Percentiles rank a stretch among this genome's conserved stretches.
These are phyloP conservation scores for Drosophila barbarae DNA, from an alignment of 2,888 invertebrate genomes.

Conservation along the genomic window DNA sequence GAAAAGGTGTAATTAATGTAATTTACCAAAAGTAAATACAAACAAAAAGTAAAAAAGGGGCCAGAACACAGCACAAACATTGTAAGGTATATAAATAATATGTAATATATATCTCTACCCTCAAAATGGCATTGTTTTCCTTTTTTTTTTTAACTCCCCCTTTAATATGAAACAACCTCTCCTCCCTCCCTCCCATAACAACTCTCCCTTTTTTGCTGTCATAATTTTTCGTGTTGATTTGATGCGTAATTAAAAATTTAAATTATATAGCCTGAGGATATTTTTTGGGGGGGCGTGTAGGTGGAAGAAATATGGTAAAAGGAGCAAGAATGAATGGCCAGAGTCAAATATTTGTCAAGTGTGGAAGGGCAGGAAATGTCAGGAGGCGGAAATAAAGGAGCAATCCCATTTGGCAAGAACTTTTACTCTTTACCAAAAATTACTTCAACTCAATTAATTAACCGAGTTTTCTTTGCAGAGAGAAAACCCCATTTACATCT, in stretches of 20 bases:
- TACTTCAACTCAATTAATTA: constrained; percentile 77
- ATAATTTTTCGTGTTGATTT: constrained; percentile 69
- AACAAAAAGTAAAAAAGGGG: neutral
- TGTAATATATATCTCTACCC: neutral
- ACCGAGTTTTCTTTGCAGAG: constrained; percentile 31
- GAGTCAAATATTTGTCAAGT: constrained; percentile 59
- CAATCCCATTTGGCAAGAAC: constrained; percentile 36
- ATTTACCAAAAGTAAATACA: neutral
- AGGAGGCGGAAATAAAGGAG: constrained; percentile 15
- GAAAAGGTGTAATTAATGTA: neutral
- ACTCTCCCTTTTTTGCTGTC: constrained; percentile 40
- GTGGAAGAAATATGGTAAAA: constrained; percentile 10
- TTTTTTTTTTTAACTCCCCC: neutral
- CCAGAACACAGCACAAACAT: neutral
- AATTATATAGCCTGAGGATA: constrained; percentile 62
- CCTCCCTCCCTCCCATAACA: neutral
- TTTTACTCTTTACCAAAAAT: constrained; percentile 47
- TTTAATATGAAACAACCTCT: neutral
- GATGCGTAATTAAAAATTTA: constrained; percentile 68
- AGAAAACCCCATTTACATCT: constrained; percentile 9
- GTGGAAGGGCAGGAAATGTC: constrained; percentile 41
- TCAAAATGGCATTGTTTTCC: neutral
- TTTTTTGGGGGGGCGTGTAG: constrained; percentile 22
- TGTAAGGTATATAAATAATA: constrained; percentile 1
- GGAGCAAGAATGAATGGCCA: constrained; percentile 26